Percentiles rank a stretch among this genome's conserved stretches.
Evolutionary conservation across 2,888 invertebrate genomes (phyloP).

Genomic region (Ormyrus rosae): DNA sequence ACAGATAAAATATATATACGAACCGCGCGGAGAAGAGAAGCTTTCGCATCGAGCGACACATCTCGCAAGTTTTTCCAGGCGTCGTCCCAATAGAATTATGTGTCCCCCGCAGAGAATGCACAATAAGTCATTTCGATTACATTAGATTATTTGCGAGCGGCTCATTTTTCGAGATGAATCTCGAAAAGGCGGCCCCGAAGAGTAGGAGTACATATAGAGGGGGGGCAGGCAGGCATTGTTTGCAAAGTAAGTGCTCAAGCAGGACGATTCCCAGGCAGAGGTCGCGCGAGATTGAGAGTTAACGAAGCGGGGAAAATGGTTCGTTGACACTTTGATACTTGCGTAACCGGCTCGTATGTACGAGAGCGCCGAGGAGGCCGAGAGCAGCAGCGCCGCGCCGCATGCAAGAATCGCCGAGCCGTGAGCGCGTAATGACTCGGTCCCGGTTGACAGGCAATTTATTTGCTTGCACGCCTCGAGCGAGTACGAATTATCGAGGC

Average conservation of each 20-base stretch:
- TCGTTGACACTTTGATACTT: conserved; percentile 60
- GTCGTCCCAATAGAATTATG: conserved; percentile 6
- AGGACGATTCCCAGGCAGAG: neutral
- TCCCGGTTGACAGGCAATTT: conserved; percentile 68
- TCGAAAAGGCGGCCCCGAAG: too few relatives aligned
- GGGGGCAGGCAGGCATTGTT: neutral
- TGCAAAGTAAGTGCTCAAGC: conserved; percentile 23
- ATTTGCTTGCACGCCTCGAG: conserved; percentile 60
- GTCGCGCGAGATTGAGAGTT: conserved; percentile 69
- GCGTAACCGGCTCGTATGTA: neutral
- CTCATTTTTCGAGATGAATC: too few relatives aligned
- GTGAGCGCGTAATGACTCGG: conserved; percentile 58
- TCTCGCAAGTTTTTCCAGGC: neutral
- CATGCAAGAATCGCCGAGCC: conserved; percentile 36
- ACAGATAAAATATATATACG: conserved; percentile 7
- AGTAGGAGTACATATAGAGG: too few relatives aligned
- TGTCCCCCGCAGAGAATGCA: neutral
- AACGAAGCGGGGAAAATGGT: conserved; percentile 65
- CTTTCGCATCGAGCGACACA: neutral
- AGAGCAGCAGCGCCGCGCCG: conserved; percentile 49
- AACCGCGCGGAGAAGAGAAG: conserved; percentile 1
- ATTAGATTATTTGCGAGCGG: neutral
- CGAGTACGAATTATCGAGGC: conserved; percentile 24
- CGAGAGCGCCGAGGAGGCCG: too few relatives aligned
- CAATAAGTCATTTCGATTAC: conserved; percentile 32